Percentiles rank a stretch among this genome's conserved stretches.
These are phyloP conservation scores for Brachyptera putata DNA, from an alignment of 2,888 invertebrate genomes.

Conservation along the genomic window DNA sequence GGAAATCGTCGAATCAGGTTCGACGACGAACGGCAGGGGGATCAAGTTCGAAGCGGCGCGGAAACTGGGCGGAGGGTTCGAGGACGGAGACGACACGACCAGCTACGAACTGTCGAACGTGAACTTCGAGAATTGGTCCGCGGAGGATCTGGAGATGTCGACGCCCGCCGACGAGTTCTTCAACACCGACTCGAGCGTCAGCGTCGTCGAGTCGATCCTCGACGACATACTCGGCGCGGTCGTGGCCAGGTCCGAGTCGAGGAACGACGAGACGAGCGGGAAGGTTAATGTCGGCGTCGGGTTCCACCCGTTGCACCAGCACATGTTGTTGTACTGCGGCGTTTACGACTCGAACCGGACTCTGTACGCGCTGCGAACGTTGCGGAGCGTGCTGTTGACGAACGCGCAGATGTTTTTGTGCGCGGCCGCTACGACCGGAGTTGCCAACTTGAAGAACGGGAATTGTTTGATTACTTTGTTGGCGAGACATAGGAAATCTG, in stretches of 20 bases:
- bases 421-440: constrained; percentile 69
- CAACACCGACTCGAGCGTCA: constrained; percentile 44
- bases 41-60: constrained; percentile 5
- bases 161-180: constrained; percentile 66
- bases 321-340: constrained; percentile 75
- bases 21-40: not conserved
- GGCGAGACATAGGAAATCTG: constrained; percentile 72
- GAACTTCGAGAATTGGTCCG: constrained; percentile 9
- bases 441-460: constrained; percentile 52
- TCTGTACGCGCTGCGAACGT: constrained; percentile 67
- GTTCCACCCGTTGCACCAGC: constrained; percentile 75
- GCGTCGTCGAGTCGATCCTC: constrained; percentile 54
- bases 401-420: constrained; percentile 67
- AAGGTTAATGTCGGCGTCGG: constrained; percentile 41
- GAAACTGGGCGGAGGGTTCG: not conserved
- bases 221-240: constrained; percentile 56
- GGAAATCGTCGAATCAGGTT: not conserved
- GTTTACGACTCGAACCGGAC: constrained; percentile 71
- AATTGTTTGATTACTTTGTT: constrained; percentile 58
- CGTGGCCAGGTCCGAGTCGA: constrained; percentile 35
- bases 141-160: constrained; percentile 49
- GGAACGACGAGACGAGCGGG: not conserved
- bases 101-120: not conserved
- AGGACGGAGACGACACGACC: not conserved
- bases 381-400: constrained; percentile 66